A percentile compares a stretch with the other conserved stretches of the same genome.
Evolutionary conservation across 1,140 invertebrate genomes (phyloP).

Genomic region (Diabrotica undecimpunctata): DNA sequence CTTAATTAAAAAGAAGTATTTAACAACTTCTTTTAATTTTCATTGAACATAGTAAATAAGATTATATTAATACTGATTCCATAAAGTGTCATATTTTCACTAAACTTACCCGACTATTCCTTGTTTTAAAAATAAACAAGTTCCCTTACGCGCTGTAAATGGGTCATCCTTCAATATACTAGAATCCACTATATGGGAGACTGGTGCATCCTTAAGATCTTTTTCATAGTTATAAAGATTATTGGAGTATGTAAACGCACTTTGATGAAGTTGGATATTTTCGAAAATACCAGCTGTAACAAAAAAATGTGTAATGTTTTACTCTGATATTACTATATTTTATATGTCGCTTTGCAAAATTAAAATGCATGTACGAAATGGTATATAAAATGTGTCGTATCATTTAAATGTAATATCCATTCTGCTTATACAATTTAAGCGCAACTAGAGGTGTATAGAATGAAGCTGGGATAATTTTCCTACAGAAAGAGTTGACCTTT

Average conservation of each 20-base stretch:
- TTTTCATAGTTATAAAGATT: background rate
- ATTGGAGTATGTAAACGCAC: background rate
- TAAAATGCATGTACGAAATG: background rate
- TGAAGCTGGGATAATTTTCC: too few species aligned
- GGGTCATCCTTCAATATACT: background rate
- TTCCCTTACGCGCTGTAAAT: constrained; percentile 1
- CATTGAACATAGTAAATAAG: too few species aligned
- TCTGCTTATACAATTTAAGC: too few species aligned
- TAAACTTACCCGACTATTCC: constrained; percentile 6
- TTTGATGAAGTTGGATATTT: constrained; percentile 2
- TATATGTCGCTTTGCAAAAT: background rate
- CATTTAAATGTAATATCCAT: too few species aligned
- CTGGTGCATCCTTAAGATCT: background rate
- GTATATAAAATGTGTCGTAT: too few species aligned
- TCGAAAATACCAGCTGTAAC: constrained; percentile 15
- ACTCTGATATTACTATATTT: background rate
- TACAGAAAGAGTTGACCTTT: too few species aligned
- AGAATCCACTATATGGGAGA: background rate
- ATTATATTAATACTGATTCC: too few species aligned
- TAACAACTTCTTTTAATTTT: too few species aligned
- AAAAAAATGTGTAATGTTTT: constrained; percentile 1
- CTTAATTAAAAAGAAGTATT: too few species aligned
- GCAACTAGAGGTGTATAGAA: too few species aligned
- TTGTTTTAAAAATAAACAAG: constrained; percentile 4
- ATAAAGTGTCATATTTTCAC: too few species aligned